Base-by-base conservation (phyloP, 2,888 invertebrate genomes). In the Pandemis cinnamomeana region DNA sequence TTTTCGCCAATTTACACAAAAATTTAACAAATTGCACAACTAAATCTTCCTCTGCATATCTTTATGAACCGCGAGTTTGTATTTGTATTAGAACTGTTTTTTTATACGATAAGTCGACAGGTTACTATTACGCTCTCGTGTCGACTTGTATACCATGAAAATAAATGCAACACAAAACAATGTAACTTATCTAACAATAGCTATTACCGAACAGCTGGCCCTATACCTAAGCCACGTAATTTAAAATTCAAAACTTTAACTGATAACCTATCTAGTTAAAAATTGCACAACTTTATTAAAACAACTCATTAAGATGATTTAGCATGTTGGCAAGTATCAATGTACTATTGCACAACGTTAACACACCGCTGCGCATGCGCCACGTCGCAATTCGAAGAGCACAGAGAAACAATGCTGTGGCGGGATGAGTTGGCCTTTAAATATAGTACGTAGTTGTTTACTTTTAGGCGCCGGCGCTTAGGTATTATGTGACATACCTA, bases 391-490 rank as follows among this genome's bases (percentile, higher is more conserved):
- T 73, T 69, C 72, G 69, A 20, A 13, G 51, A 64, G 51, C 20
- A 48, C 44, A 41, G 53, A 11, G 15, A 64, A 62, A 72, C 72
- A 69, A 69, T 46, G 72, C 41, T 10, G 67, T n/a, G 51, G 55
- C 13, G 15, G 46, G 36, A 51, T 61, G 62, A 53, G 27, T 36
- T 15, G 20, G 36, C 42, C 71, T 67, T 66, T 51, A 60, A 61
- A 67, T 42, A 42, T n/a, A 15, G 7, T 8, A n/a, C 15, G 8
- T 44, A 51, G 51, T 53, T 36, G 36, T 53, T 41, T 69, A 41
- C 8, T 15, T 15, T 36, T 7, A 11, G 69, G 72, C 72, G 72
- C 72, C 72, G 63, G 68, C 72, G 72, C 48, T 36, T 20, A 48
- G 7, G 13, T 36, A 48, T 7, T 15, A 10, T 20, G 58, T 11